These are phyloP conservation scores for Spodoptera exigua DNA, from an alignment of 2,888 invertebrate species.

Conservation along the genomic window DNA sequence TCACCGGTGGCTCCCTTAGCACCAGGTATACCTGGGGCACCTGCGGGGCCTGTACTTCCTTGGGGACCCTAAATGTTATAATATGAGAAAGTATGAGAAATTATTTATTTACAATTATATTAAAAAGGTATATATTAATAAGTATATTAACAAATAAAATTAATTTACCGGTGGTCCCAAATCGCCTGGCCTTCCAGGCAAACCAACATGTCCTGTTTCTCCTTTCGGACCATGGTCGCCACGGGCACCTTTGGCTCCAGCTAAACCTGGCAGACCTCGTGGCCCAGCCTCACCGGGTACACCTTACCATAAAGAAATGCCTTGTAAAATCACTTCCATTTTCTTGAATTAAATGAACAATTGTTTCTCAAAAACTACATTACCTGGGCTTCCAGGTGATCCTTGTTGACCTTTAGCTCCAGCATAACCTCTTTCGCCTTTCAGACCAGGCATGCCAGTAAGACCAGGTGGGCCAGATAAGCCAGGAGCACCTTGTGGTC, in stretches of 20 bases:
- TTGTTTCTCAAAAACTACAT: not conserved
- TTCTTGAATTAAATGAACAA: not conserved
- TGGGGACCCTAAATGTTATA: conserved; percentile 90
- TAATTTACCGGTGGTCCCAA: conserved; percentile 90
- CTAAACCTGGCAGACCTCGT: conserved; percentile 90
- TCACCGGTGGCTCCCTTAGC: conserved; percentile 93
- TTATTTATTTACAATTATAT: too few relatives aligned
- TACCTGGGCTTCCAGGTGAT: conserved; percentile 89
- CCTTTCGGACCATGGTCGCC: conserved; percentile 94
- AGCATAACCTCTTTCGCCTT: conserved; percentile 92
- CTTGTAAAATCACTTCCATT: conserved; percentile 1
- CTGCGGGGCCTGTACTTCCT: conserved; percentile 91
- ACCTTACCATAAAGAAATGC: conserved; percentile 75
- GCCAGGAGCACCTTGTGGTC: conserved; percentile 92
- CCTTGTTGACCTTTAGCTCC: conserved; percentile 94
- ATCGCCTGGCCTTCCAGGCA: conserved; percentile 94
- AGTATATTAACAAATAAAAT: not conserved
- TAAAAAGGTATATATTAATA: too few relatives aligned
- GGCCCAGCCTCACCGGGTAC: conserved; percentile 91
- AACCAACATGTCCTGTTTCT: conserved; percentile 92
- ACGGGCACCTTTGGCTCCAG: conserved; percentile 92
- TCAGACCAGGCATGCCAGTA: conserved; percentile 92
- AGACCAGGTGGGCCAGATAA: conserved; percentile 92
- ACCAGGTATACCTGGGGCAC: conserved; percentile 91
- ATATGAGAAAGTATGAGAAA: not conserved